Conservation (phyloP, 2,888 invertebrate genomes). For the Tenodera sinensis region DNA sequence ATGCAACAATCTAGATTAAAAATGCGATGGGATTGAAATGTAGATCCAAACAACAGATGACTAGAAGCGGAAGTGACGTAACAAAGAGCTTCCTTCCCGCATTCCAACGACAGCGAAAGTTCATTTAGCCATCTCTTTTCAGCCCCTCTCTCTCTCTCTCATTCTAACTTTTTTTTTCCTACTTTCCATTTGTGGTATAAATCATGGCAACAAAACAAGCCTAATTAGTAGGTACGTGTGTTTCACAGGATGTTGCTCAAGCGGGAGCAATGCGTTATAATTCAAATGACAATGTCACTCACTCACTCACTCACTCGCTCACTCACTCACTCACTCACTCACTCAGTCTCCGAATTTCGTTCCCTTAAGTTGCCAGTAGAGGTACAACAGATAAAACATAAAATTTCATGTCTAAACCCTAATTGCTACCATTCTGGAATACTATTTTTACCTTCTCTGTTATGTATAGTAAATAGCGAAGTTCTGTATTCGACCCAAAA, state of each 20-base stretch:
- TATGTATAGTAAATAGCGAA: too few relatives aligned
- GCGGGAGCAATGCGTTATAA: neutral
- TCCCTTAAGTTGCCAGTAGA: too few relatives aligned
- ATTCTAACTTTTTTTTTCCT: neutral
- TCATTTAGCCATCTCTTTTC: neutral
- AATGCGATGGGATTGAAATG: neutral
- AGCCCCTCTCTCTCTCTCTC: neutral
- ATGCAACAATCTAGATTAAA: neutral
- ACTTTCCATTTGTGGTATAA: neutral
- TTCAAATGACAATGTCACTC: too few relatives aligned
- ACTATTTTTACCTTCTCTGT: too few relatives aligned
- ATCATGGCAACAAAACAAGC: neutral
- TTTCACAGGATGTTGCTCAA: neutral
- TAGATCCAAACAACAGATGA: neutral
- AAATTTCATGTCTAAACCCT: too few relatives aligned
- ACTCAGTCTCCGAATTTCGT: too few relatives aligned
- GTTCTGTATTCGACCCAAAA: too few relatives aligned
- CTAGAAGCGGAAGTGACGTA: conserved; percentile 11
- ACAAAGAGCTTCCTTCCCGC: conserved; percentile 19
- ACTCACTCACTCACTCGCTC: too few relatives aligned
- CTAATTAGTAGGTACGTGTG: neutral
- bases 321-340: too few relatives aligned
- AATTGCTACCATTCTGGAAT: too few relatives aligned
- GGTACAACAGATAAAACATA: too few relatives aligned
- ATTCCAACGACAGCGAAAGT: conserved; percentile 20